A percentile compares a stretch with the other conserved stretches of the same genome.
Evolutionary conservation across 2,888 invertebrate species (phyloP).

Genomic region (Scaptomyza flava): DNA sequence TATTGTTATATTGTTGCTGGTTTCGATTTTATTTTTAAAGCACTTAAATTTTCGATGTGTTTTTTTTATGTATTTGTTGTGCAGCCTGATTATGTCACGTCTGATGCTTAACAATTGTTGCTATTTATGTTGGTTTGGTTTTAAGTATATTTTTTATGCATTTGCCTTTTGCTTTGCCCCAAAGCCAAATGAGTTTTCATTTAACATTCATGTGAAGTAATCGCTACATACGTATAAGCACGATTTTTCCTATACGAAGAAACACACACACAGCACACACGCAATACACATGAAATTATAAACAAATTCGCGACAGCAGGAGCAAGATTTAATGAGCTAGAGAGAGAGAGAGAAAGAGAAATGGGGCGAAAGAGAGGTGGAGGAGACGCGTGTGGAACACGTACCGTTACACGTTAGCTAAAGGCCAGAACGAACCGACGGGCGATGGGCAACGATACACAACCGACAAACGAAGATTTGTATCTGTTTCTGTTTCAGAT

Average conservation of each 20-base stretch:
- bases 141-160: slow-evolving; percentile 21
- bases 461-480: slow-evolving; percentile 84
- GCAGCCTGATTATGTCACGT: slow-evolving; percentile 69
- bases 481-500: slow-evolving; percentile 80
- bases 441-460: slow-evolving; percentile 68
- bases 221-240: slow-evolving; percentile 33
- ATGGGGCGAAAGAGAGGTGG: slow-evolving; percentile 12
- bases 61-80: slow-evolving; percentile 23
- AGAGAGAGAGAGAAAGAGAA: slow-evolving; percentile 20
- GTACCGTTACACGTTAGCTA: slow-evolving; percentile 72
- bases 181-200: slow-evolving; percentile 40
- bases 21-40: slow-evolving; percentile 60
- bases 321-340: slow-evolving; percentile 18
- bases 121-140: slow-evolving; percentile 6
- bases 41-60: slow-evolving; percentile 49
- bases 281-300: slow-evolving; percentile 50
- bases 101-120: slow-evolving; percentile 52
- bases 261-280: slow-evolving; percentile 25
- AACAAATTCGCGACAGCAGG: slow-evolving; percentile 69
- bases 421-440: slow-evolving; percentile 39
- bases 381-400: slow-evolving; percentile 44
- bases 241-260: slow-evolving; percentile 13
- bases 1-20: slow-evolving; percentile 8
- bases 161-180: slow-evolving; percentile 13
- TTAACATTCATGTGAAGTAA: slow-evolving; percentile 40